Conservation (phyloP, 2,797 vertebrate genomes). For the Sphenopsis melanotis region DNA sequence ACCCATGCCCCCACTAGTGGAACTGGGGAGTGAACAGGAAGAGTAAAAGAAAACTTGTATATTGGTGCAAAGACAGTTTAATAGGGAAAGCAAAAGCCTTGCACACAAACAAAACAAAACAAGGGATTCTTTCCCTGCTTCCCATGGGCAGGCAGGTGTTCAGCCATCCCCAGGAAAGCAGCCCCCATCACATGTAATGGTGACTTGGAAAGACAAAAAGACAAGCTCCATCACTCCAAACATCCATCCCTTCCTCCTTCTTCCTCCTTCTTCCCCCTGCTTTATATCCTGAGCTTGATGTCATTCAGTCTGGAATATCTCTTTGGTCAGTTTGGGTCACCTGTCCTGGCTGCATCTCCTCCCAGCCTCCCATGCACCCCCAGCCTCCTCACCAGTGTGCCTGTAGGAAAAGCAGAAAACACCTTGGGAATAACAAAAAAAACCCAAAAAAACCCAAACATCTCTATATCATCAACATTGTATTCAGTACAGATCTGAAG, state of each 20-base stretch:
- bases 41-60: neutral
- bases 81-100: neutral
- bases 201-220: neutral
- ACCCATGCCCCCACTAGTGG: accelerated
- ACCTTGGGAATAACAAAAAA: neutral
- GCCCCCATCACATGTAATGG: accelerated
- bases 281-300: neutral
- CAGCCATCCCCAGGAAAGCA: neutral
- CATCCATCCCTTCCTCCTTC: neutral
- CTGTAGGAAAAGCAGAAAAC: neutral
- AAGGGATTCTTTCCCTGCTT: neutral
- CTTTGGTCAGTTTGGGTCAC: neutral
- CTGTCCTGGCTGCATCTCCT: accelerated
- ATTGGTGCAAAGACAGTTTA: neutral
- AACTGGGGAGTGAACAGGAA: neutral
- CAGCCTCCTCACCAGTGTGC: neutral
- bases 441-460: accelerated
- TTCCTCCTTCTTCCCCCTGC: neutral
- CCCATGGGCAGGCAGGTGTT: accelerated
- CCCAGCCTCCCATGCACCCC: accelerated
- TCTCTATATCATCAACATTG: neutral
- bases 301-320: neutral
- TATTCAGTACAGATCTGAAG: neutral
- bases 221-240: accelerated
- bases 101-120: neutral